These are phyloP conservation scores for Chymomyza costata DNA, from an alignment of 1,140 invertebrate species.

Conservation along the genomic window DNA sequence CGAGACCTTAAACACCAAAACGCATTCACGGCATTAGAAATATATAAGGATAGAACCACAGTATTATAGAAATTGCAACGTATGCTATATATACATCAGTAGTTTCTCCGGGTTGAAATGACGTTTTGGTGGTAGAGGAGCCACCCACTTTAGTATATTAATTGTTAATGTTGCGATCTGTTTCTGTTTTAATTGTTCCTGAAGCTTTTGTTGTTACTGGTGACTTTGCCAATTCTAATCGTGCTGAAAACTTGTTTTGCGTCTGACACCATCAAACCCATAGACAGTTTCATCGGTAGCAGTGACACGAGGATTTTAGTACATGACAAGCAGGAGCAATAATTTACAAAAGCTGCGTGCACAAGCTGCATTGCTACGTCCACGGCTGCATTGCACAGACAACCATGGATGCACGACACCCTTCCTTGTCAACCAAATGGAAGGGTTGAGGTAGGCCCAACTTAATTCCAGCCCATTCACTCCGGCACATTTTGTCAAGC, in stretches of 20 bases:
- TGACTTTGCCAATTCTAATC: conserved; percentile 63
- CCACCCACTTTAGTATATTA: conserved; percentile 60
- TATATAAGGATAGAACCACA: too few relatives aligned
- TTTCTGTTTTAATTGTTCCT: conserved; percentile 72
- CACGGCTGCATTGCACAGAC: conserved; percentile 29
- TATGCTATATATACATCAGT: too few relatives aligned
- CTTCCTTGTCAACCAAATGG: not conserved
- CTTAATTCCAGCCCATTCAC: not conserved
- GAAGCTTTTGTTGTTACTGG: conserved; percentile 51
- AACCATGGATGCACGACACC: conserved; percentile 21
- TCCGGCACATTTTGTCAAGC: too few relatives aligned
- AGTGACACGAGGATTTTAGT: conserved; percentile 72
- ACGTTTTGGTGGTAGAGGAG: too few relatives aligned
- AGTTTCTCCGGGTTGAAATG: too few relatives aligned
- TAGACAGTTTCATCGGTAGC: conserved; percentile 44
- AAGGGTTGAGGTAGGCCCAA: conserved; percentile 8
- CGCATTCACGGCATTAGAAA: too few relatives aligned
- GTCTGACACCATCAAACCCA: conserved; percentile 54
- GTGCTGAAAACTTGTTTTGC: conserved; percentile 65
- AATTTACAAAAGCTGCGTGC: conserved; percentile 70
- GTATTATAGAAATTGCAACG: too few relatives aligned
- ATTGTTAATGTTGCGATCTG: conserved; percentile 73
- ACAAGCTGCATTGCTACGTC: conserved; percentile 59
- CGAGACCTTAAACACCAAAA: too few relatives aligned
- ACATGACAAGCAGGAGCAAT: conserved; percentile 73